Evolutionary conservation across 2,113 vertebrate species (phyloP).

Genomic region (Tachycineta bicolor): DNA sequence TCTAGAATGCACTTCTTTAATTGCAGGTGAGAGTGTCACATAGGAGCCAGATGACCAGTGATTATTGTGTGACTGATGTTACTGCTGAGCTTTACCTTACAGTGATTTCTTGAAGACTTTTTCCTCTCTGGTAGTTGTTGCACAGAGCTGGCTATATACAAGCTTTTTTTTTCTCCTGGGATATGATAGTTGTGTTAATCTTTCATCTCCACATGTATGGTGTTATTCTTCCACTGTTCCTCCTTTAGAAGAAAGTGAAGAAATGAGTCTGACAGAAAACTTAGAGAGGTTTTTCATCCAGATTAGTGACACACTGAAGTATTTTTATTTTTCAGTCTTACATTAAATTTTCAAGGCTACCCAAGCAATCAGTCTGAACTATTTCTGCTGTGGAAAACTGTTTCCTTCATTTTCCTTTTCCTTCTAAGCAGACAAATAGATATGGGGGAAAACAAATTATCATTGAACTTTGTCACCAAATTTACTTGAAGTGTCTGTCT

Average conservation of each 20-base stretch:
- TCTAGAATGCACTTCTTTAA: background rate
- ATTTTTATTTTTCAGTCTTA: conserved; percentile 15
- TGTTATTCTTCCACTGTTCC: background rate
- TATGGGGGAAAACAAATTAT: background rate
- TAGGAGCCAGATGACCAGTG: background rate
- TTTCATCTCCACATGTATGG: background rate
- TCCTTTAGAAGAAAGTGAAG: background rate
- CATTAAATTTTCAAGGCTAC: background rate
- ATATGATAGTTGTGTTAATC: background rate
- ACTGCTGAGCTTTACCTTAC: background rate
- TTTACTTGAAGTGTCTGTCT: background rate
- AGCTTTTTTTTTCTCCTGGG: background rate
- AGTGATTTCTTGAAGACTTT: background rate
- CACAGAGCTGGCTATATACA: background rate
- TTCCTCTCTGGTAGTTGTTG: background rate
- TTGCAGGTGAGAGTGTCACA: background rate
- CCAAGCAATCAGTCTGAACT: background rate
- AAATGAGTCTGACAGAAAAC: background rate
- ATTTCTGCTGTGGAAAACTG: background rate
- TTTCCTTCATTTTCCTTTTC: background rate
- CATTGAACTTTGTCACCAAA: background rate
- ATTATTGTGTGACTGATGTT: background rate
- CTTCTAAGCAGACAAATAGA: background rate
- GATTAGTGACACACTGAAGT: background rate
- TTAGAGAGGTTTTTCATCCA: background rate